A percentile compares a stretch with the other conserved stretches of the same genome.
Evolutionary conservation across 2,113 vertebrate genomes (phyloP).

Genomic region (Coptodon bakossiorum): DNA sequence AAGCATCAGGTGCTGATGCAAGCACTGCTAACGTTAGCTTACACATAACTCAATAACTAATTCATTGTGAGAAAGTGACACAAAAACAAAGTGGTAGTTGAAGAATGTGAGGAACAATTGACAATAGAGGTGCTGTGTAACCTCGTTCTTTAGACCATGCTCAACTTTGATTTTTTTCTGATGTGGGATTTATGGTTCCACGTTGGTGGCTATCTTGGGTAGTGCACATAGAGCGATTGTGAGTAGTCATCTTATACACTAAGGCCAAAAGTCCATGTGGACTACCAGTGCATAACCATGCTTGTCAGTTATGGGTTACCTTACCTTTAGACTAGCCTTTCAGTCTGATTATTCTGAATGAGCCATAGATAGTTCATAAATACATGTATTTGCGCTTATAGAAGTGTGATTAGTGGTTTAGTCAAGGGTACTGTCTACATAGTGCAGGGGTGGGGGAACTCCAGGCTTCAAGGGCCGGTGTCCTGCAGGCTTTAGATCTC

Average conservation of each 20-base stretch:
- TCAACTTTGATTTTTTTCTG: neutral
- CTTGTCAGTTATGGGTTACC: neutral
- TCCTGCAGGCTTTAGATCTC: neutral
- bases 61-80: neutral
- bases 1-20: neutral
- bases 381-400: neutral
- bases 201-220: neutral
- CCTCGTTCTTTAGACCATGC: neutral
- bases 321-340: neutral
- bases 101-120: neutral
- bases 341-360: neutral
- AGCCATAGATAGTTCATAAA: neutral
- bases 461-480: neutral
- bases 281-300: neutral
- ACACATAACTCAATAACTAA: neutral
- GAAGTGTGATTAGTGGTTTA: neutral
- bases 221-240: neutral
- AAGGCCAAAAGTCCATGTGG: neutral
- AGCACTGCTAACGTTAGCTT: neutral
- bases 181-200: neutral
- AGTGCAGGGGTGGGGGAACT: neutral
- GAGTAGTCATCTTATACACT: neutral
- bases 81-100: neutral
- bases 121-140: neutral
- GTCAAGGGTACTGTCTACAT: neutral